Percentiles rank a stretch among this genome's conserved stretches.
phyloP scores from a whole-genome alignment of 1,140 invertebrate genomes.

The Psilanteris sp. region DNA sequence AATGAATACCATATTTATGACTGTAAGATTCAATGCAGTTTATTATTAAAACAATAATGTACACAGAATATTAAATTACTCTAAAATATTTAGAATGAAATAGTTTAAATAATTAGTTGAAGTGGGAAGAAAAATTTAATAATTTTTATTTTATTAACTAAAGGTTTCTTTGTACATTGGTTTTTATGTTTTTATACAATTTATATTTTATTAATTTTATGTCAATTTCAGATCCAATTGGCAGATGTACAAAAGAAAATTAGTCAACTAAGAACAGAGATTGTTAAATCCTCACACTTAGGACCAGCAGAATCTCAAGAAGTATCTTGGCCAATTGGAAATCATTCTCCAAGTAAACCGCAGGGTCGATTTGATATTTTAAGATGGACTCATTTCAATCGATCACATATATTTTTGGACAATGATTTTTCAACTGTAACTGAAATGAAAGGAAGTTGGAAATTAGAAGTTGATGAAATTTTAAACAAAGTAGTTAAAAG shows the following conservation, averaged over 20 bases:
- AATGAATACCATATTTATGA: conserved; percentile 85
- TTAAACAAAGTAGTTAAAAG: conserved; percentile 82
- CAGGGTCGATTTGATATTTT: conserved; percentile 91
- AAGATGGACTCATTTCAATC: conserved; percentile 91
- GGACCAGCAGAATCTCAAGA: conserved; percentile 79
- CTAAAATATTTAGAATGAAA: too few relatives aligned
- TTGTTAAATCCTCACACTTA: conserved; percentile 71
- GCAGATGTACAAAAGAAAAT: conserved; percentile 80
- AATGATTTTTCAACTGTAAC: conserved; percentile 84
- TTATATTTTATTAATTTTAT: not conserved
- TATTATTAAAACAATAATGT: conserved; percentile 2
- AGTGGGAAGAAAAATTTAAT: too few relatives aligned
- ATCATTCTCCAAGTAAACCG: conserved; percentile 84
- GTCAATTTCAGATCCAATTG: conserved; percentile 76
- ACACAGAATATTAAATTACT: too few relatives aligned
- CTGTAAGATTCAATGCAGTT: conserved; percentile 77
- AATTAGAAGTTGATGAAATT: conserved; percentile 85
- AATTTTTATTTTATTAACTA: too few relatives aligned
- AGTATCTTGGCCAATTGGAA: conserved; percentile 90
- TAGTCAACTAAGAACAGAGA: conserved; percentile 75
- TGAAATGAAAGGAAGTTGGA: conserved; percentile 82
- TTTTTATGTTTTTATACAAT: too few relatives aligned
- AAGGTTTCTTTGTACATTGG: too few relatives aligned
- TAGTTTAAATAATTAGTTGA: too few relatives aligned
- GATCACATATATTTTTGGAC: conserved; percentile 88